phyloP scores from a whole-genome alignment of 2,113 vertebrate species.

The Ameiurus melas region DNA sequence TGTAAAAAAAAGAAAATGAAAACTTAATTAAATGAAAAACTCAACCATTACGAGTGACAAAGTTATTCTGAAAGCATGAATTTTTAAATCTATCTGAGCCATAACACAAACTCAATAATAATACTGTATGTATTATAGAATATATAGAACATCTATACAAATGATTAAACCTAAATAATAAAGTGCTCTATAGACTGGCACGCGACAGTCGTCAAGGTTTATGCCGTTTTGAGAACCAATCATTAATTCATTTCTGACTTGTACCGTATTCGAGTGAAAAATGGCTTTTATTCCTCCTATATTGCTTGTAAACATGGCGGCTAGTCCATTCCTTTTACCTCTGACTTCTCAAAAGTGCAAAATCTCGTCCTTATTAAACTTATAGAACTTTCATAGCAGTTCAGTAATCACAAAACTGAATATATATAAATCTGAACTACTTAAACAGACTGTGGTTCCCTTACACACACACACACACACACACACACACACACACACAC shows the following conservation, averaged over 20 bases:
- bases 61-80: too few species aligned
- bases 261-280: not conserved
- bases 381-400: not conserved
- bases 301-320: not conserved
- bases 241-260: not conserved
- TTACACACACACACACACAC: slow-evolving; percentile 41
- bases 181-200: not conserved
- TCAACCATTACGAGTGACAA: too few species aligned
- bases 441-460: not conserved
- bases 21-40: not conserved
- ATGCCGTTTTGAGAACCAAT: not conserved
- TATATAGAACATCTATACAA: not conserved
- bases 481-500: slow-evolving; percentile 34
- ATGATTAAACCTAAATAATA: not conserved
- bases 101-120: not conserved
- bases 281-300: not conserved
- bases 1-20: not conserved
- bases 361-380: not conserved
- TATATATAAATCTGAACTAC: not conserved
- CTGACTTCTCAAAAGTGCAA: not conserved
- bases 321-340: not conserved
- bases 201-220: not conserved
- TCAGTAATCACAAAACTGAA: not conserved
- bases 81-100: not conserved
- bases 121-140: not conserved